These are phyloP conservation scores for Prorops nasuta DNA, from an alignment of 1,140 invertebrate genomes.

Conservation along the genomic window DNA sequence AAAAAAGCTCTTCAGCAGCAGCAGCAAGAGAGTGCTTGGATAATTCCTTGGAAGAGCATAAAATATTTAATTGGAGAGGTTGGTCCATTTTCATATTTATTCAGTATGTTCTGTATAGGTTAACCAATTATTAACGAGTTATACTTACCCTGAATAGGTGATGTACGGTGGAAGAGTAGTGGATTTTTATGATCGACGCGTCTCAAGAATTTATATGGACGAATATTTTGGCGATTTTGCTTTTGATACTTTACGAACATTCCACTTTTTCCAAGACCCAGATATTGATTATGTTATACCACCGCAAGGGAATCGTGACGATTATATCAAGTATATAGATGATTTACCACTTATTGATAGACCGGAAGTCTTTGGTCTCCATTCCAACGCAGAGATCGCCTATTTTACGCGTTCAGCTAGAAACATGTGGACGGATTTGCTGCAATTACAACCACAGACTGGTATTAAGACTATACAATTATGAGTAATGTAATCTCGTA, in stretches of 20 bases:
- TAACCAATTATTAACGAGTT: neutral
- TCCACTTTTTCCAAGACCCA: slow-evolving; percentile 80
- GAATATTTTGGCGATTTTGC: slow-evolving; percentile 93
- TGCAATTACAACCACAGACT: slow-evolving; percentile 84
- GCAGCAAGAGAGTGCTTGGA: slow-evolving; percentile 57
- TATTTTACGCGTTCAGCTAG: slow-evolving; percentile 82
- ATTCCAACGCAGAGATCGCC: slow-evolving; percentile 91
- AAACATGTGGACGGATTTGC: slow-evolving; percentile 79
- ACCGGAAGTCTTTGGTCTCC: slow-evolving; percentile 86
- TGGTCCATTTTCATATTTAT: slow-evolving; percentile 19
- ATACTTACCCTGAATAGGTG: slow-evolving; percentile 64
- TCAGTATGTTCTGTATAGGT: neutral
- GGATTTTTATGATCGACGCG: slow-evolving; percentile 82
- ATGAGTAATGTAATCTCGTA: too few species aligned
- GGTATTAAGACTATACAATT: too few species aligned
- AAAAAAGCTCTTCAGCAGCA: slow-evolving; percentile 64
- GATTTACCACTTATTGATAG: slow-evolving; percentile 71
- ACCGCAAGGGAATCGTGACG: slow-evolving; percentile 61
- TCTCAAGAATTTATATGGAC: slow-evolving; percentile 85
- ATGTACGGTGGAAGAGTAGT: slow-evolving; percentile 93
- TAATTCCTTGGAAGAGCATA: slow-evolving; percentile 82
- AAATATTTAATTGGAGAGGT: slow-evolving; percentile 91
- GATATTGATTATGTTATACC: slow-evolving; percentile 79
- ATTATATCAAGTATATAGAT: slow-evolving; percentile 72
- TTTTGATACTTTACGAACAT: slow-evolving; percentile 85